Evolutionary conservation across 2,888 invertebrate species (phyloP).

Genomic region (Neocrepidodera transversa): DNA sequence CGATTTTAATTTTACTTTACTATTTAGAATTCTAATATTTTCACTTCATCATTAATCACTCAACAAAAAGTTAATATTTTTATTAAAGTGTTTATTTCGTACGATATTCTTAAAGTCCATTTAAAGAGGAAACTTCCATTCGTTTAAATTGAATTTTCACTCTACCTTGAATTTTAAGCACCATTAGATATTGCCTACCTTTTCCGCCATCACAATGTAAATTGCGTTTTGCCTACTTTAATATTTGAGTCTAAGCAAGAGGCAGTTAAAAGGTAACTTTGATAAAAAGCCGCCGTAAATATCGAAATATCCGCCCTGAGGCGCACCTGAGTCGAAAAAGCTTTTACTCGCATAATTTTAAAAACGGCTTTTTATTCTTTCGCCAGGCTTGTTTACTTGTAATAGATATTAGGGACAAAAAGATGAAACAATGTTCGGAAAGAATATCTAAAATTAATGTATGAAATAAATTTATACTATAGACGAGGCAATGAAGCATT

Average conservation of each 20-base stretch:
- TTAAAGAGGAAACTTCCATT: too few relatives aligned
- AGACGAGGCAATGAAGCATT: too few relatives aligned
- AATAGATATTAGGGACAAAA: too few relatives aligned
- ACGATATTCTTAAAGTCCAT: too few relatives aligned
- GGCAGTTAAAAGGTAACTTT: conserved; percentile 21
- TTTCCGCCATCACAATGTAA: conserved; percentile 17
- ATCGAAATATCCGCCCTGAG: conserved; percentile 20
- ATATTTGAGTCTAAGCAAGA: conserved; percentile 16
- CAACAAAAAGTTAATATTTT: too few relatives aligned
- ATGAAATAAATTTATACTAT: too few relatives aligned
- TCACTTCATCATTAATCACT: too few relatives aligned
- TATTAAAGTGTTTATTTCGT: too few relatives aligned
- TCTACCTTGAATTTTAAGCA: not conserved
- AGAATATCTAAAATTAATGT: too few relatives aligned
- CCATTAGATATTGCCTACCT: conserved; percentile 6
- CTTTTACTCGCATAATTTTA: conserved; percentile 31
- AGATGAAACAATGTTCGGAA: too few relatives aligned
- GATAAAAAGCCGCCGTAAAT: conserved; percentile 26
- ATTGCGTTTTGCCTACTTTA: conserved; percentile 10
- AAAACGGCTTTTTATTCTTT: conserved; percentile 22
- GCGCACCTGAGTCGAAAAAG: conserved; percentile 31
- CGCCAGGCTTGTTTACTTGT: conserved; percentile 6
- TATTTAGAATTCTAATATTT: too few relatives aligned
- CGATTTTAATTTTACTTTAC: too few relatives aligned
- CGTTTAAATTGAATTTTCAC: conserved; percentile 14